Evolutionary conservation across 1,140 invertebrate species (phyloP).

Genomic region (Magallana ariakensis): DNA sequence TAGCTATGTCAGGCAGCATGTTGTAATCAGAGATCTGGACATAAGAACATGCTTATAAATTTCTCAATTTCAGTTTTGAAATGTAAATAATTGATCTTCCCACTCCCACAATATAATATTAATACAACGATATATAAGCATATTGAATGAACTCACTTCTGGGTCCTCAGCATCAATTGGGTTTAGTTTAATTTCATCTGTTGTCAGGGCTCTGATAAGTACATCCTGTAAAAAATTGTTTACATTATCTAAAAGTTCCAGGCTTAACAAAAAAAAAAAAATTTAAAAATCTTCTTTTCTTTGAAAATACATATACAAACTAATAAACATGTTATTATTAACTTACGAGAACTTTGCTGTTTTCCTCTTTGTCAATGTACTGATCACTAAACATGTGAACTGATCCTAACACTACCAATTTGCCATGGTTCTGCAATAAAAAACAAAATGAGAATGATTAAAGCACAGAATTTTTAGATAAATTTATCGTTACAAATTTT

Average conservation of each 20-base stretch:
- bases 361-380: slow-evolving; percentile 97
- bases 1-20: slow-evolving; percentile 92
- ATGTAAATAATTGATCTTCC: neutral
- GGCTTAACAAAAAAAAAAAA: too few relatives aligned
- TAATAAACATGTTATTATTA: neutral
- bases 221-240: slow-evolving; percentile 84
- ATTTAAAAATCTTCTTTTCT: too few relatives aligned
- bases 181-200: slow-evolving; percentile 86
- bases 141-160: slow-evolving; percentile 84
- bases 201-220: slow-evolving; percentile 90
- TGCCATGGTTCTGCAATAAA: slow-evolving; percentile 76
- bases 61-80: neutral
- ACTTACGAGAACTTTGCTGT: slow-evolving; percentile 87
- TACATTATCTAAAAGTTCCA: neutral
- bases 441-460: slow-evolving; percentile 26
- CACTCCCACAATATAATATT: neutral
- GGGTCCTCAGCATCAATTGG: slow-evolving; percentile 94
- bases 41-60: neutral
- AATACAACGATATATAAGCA: neutral
- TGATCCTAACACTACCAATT: slow-evolving; percentile 83
- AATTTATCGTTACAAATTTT: too few relatives aligned
- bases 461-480: too few relatives aligned
- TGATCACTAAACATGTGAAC: slow-evolving; percentile 84
- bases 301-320: too few relatives aligned
- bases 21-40: slow-evolving; percentile 88